Conservation (phyloP, 2,888 invertebrate genomes). For the Mesorhabditis belari region DNA sequence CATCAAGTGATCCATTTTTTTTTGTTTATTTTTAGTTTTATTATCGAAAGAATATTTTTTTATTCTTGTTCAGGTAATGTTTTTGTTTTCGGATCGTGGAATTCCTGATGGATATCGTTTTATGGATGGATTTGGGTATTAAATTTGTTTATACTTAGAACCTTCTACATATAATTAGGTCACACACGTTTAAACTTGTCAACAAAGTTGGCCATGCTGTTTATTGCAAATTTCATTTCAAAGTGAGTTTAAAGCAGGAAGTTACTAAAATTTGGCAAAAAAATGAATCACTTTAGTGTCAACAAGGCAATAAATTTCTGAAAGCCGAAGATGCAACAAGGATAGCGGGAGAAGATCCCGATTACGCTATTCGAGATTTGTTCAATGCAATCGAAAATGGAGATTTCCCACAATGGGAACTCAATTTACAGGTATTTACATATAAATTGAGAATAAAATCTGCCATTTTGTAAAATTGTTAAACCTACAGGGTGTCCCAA, state of each 20-base stretch:
- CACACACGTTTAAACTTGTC: conserved; percentile 44
- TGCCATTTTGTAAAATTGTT: too few species aligned
- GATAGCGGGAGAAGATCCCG: conserved; percentile 44
- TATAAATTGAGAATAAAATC: too few species aligned
- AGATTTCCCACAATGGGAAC: conserved; percentile 56
- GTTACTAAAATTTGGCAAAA: neutral
- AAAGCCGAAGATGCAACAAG: conserved; percentile 12
- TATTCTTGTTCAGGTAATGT: conserved; percentile 50
- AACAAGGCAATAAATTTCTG: conserved; percentile 36
- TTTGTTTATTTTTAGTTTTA: neutral
- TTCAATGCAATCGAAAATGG: conserved; percentile 53
- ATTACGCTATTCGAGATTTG: conserved; percentile 53
- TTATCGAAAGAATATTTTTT: too few species aligned
- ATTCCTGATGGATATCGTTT: conserved; percentile 47
- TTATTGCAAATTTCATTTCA: conserved; percentile 42
- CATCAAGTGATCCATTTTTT: conserved; percentile 49
- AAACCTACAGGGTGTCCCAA: too few species aligned
- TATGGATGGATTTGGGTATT: conserved; percentile 1
- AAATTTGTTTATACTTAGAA: conserved; percentile 5
- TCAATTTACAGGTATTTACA: conserved; percentile 53
- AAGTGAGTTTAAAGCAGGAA: conserved; percentile 23
- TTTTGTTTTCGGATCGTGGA: conserved; percentile 51
- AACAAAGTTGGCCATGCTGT: conserved; percentile 28
- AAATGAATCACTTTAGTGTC: conserved; percentile 18
- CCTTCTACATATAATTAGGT: conserved; percentile 10